Base-by-base conservation (phyloP, 2,797 vertebrate species). In the Novumbra hubbsi region DNA sequence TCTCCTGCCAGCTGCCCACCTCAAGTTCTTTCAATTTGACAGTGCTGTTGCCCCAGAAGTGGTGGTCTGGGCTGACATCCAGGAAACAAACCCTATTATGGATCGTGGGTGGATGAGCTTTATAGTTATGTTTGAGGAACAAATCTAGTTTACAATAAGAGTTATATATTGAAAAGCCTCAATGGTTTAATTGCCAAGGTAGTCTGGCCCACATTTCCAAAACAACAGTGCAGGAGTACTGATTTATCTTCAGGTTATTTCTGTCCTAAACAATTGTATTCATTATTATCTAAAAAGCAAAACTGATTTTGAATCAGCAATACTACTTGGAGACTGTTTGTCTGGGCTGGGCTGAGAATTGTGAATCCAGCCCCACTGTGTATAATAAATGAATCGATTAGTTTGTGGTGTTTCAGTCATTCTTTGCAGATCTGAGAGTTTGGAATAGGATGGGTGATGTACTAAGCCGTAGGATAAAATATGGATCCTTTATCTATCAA, bases 41-140 rank as follows among this genome's bases (percentile, higher is more conserved):
- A n/a, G 2, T 57, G 9, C n/a, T 57, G 55, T 21, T 60, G 4
- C 3, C 55, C 55, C 21, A 12, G 55, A 24, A 65, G 63, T 32
- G 63, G 63, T 65, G 63, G 4, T 65, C 63, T 65, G 63, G 63
- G 28, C 62, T 34, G 30, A 28, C 63, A 17, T 32, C 15, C 55
- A 60, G 55, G 55, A 60, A 60, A 60, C 55, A 21, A 60, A 16
- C 63, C 30, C 30, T 34, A 7, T 28, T 30, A 64, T 64, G 28
- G 63, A 15, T 16, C 16, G 27, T 65, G 30, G 16, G 63, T 65
- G 63, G 63, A 32, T 65, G 63, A 65, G 62, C 16, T 16, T 30
- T 64, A 28, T 16, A 5, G 62, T 32, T 28, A 64, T 5, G 62
- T 64, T 64, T 68, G 62, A 73, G 62, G 64, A 80, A 68, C 27